Conservation (phyloP, 2,888 invertebrate species). For the Cosmopolites sordidus region DNA sequence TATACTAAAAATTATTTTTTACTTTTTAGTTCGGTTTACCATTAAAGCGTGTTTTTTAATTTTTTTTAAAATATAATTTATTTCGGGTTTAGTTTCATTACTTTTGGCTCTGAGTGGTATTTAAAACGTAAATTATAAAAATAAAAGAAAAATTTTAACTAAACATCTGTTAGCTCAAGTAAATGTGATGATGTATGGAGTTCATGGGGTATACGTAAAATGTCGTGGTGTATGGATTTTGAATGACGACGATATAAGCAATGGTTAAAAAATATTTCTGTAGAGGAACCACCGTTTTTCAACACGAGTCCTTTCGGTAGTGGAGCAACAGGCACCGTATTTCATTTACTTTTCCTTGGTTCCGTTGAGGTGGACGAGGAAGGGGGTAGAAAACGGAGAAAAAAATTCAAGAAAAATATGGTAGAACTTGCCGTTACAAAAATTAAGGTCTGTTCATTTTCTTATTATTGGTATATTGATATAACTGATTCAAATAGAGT, state of each 20-base stretch:
- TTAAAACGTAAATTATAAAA: too few relatives aligned
- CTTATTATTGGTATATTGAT: background rate
- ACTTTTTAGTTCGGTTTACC: too few relatives aligned
- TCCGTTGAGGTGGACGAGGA: constrained; percentile 83
- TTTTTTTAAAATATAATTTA: too few relatives aligned
- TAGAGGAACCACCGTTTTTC: constrained; percentile 42
- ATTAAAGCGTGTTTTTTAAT: too few relatives aligned
- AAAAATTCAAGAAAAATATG: constrained; percentile 82
- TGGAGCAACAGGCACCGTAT: constrained; percentile 65
- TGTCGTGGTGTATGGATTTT: background rate
- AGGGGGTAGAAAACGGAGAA: constrained; percentile 65
- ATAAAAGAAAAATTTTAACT: too few relatives aligned
- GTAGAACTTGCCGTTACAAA: constrained; percentile 83
- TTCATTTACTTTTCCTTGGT: constrained; percentile 78
- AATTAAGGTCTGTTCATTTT: constrained; percentile 66
- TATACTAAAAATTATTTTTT: too few relatives aligned
- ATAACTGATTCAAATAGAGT: too few relatives aligned
- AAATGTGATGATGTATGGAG: background rate
- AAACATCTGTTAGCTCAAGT: too few relatives aligned
- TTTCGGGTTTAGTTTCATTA: too few relatives aligned
- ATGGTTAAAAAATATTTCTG: constrained; percentile 38
- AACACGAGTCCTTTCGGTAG: constrained; percentile 48
- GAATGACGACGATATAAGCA: constrained; percentile 11
- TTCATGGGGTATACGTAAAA: background rate
- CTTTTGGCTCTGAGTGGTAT: too few relatives aligned